Base-by-base conservation (phyloP, 2,797 vertebrate genomes). In the Pseudomugil gertrudae region DNA sequence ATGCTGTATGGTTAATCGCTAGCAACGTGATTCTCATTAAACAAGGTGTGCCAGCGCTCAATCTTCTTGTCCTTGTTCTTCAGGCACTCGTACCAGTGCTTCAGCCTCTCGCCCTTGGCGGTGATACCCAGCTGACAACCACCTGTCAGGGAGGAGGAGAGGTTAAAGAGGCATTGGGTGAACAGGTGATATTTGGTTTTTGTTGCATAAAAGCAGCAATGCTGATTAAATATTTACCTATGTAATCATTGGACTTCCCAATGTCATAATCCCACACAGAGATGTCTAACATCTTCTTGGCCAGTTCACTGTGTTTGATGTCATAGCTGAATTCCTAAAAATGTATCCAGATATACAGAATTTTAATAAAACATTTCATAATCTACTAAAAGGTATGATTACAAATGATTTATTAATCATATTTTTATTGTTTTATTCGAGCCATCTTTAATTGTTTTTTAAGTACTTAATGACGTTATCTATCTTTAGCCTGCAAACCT, bases 51-150 rank as follows among this genome's bases (percentile, higher is more conserved):
- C 97, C 97, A 99, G 78, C 97, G 97, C 79, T 99, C 97, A 0
- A 98, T 98, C 91, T 92, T 96, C 95, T 98, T 98, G 91, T 99
- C 97, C 88, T 99, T 99, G 93, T 99, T 99, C 92, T 98, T 99
- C 89, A 98, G 73, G 61, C 96, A 98, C 83, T 98, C 96, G 0
- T 98, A 99, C 96, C 97, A 99, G 91, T 98, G 96, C 92, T 98
- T 99, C 89, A 98, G 95, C 66, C 95, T 88, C 81, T 99, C 97
- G 1, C 97, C 97, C 83, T 99, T 98, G 54, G 97, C 97, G 0
- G 95, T 97, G 85, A 98, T 98, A 40, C 97, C 97, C 52, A 99
- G 92, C 88, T 97, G 96, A 84, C 96, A 98, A 4, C 97, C 96
- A 0, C 97, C 97, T 98, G 89, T 30, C 57, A 48, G 64, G 57